Base-by-base conservation (phyloP, 1,140 invertebrate genomes). In the Euwallacea fornicatus region DNA sequence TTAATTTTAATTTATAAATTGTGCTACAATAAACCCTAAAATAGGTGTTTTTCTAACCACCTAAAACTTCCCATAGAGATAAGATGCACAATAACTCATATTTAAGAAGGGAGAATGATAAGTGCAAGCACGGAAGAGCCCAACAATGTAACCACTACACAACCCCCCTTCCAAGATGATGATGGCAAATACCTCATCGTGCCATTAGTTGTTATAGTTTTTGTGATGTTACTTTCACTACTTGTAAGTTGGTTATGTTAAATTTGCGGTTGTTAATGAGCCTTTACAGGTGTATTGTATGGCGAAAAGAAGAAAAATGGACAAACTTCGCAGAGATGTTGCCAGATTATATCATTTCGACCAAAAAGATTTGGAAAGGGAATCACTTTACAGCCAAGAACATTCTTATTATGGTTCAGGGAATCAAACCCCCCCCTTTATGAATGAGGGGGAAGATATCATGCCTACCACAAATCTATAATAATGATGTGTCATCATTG, bases 271-370 rank as follows among this genome's bases (percentile, higher is more conserved):
- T 42, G 59, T 61, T 4, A 42, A 42, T 42, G 9, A 4, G 6
- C 42, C 42, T 64, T 15, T 64, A 33, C 21, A 79, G 78, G 75
- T 79, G 0, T 79, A 79, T 75, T 71, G 76, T 60, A 77, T 79
- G 78, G 75, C 73, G 43, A 75, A 72, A 66, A 66, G 70, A 65
- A 68, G 74, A 54, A 71, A 65, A 43, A 58, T 73, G 11, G 73
- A 66, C 15, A 68, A 56, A 47, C 62, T 78, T 15, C 64, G 74
- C 43, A 47, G 73, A 16, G 75, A 75, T 42, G 42, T 77, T 9
- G 65, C 77, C 60, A 72, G 50, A 9, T 65, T 78, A 50, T 78
- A 78, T 54, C 76, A 78, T 33, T 78, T 78, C 71, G 77, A 78
- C 46, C 73, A 76, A 15, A 74, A 73, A 42, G 77, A 78, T 59